Conservation (phyloP, 2,888 invertebrate species). For the Limulus polyphemus region DNA sequence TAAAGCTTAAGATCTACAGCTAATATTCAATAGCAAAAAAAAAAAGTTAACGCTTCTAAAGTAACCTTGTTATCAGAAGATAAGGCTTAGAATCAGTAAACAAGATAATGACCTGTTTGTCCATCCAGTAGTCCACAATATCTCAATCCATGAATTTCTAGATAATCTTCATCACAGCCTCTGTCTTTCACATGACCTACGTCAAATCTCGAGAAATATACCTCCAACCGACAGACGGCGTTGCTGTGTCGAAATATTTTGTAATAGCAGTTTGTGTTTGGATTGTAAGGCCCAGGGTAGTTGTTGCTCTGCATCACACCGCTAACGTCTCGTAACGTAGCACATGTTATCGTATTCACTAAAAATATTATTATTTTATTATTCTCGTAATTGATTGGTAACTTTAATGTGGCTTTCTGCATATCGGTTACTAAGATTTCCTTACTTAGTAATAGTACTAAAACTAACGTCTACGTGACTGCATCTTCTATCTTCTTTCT, state of each 20-base stretch:
- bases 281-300: conserved; percentile 24
- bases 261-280: conserved; percentile 27
- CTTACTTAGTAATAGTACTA: no score
- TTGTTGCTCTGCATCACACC: conserved; percentile 21
- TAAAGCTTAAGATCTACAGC: no score
- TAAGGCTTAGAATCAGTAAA: no score
- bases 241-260: conserved; percentile 15
- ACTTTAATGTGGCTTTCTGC: no score
- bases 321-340: conserved; percentile 10
- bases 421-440: no score
- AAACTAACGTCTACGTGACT: no score
- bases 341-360: conserved; percentile 6
- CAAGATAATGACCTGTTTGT: conserved; percentile 18
- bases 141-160: conserved; percentile 25
- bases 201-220: conserved; percentile 25
- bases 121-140: conserved; percentile 25
- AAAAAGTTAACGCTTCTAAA: no score
- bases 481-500: no score
- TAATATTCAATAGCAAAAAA: no score
- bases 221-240: conserved; percentile 24
- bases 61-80: no score
- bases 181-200: conserved; percentile 20
- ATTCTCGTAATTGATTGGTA: no score
- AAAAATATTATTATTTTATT: no score
- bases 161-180: conserved; percentile 23